These are phyloP conservation scores for Sciaenops ocellatus DNA, from an alignment of 2,797 vertebrate genomes.

Conservation along the genomic window DNA sequence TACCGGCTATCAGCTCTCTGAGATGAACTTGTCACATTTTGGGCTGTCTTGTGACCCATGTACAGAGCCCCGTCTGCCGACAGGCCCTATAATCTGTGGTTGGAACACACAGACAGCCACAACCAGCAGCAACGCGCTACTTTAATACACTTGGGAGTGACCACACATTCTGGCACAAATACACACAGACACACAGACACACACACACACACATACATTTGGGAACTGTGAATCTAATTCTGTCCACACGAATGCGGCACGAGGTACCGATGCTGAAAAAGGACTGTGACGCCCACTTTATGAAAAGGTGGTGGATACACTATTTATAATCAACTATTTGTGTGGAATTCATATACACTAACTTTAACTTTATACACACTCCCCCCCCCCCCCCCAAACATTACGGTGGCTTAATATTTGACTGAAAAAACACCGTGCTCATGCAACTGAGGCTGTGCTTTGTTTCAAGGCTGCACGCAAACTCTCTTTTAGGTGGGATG, in stretches of 20 bases:
- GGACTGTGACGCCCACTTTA: constrained; percentile 30
- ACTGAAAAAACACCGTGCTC: no score
- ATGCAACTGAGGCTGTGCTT: neutral
- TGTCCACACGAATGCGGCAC: constrained; percentile 53
- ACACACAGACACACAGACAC: constrained; percentile 46
- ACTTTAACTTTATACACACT: neutral
- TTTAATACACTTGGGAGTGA: constrained; percentile 73
- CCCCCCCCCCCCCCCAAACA: neutral
- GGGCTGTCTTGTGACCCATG: constrained; percentile 72
- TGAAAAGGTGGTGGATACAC: constrained; percentile 40
- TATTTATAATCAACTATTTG: constrained; percentile 34
- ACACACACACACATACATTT: constrained; percentile 51
- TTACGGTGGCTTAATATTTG: neutral
- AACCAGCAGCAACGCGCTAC: constrained; percentile 66
- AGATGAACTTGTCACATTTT: constrained; percentile 78
- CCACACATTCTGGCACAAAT: constrained; percentile 63
- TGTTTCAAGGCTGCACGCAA: neutral
- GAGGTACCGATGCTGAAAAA: constrained; percentile 57
- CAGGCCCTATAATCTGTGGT: constrained; percentile 78
- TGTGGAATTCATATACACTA: neutral
- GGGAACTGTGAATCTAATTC: constrained; percentile 71
- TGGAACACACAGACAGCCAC: constrained; percentile 73
- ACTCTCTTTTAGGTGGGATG: neutral
- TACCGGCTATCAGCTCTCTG: constrained; percentile 63
- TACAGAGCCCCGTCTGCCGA: constrained; percentile 68